These are phyloP conservation scores for Clanis bilineata DNA, from an alignment of 2,888 invertebrate genomes.

Conservation along the genomic window DNA sequence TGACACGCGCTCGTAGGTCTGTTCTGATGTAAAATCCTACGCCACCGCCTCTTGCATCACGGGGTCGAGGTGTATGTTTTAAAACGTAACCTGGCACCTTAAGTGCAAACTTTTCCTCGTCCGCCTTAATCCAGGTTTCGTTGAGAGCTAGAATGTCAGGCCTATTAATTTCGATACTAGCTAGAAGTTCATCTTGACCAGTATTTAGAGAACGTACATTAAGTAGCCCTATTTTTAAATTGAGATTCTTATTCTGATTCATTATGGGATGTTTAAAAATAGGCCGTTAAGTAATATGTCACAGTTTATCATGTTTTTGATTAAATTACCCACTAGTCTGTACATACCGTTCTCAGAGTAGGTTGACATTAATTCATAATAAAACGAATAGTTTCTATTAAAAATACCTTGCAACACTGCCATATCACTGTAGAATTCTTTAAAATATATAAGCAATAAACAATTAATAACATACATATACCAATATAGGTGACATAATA, in stretches of 20 bases:
- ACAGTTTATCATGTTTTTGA: no score
- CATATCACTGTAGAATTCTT: no score
- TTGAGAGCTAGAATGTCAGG: constrained; percentile 3
- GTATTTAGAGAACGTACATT: neutral
- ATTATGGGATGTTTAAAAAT: no score
- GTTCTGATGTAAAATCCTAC: neutral
- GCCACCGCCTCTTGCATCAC: neutral
- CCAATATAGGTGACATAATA: no score
- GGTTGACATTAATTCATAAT: no score
- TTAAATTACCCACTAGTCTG: no score
- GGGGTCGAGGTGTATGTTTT: neutral
- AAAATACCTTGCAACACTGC: no score
- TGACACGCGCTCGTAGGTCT: neutral
- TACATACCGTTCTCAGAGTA: no score
- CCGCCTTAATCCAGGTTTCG: constrained; percentile 3
- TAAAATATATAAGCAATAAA: no score
- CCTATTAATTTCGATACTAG: neutral
- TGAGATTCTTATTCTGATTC: neutral
- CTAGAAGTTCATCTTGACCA: constrained; percentile 3
- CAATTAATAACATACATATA: no score
- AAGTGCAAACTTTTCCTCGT: neutral
- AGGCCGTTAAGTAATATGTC: no score
- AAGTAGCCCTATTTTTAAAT: constrained; percentile 6
- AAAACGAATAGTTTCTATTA: no score
- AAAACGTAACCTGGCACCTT: neutral